Evolutionary conservation across 2,888 invertebrate genomes (phyloP).

Genomic region (Cinara cedri): DNA sequence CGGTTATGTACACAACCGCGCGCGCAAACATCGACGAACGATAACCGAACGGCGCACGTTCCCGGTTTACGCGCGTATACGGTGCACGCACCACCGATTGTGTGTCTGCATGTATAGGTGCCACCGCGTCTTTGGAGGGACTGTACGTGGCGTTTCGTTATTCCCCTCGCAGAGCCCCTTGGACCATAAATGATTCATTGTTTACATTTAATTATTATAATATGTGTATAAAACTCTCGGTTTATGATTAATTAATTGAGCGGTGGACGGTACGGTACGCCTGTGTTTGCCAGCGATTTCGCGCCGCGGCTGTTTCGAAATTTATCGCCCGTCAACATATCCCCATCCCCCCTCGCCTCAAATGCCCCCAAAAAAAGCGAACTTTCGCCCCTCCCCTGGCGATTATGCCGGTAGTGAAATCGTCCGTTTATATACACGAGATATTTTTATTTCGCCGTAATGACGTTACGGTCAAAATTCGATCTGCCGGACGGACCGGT

Average conservation of each 20-base stretch:
- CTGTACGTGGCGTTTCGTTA: constrained; percentile 30
- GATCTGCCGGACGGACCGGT: no score
- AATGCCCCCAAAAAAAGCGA: not conserved
- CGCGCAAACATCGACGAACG: not conserved
- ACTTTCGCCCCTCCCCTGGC: not conserved
- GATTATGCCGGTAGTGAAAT: no score
- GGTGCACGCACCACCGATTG: no score
- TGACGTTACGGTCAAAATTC: no score
- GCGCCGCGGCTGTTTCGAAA: constrained; percentile 46
- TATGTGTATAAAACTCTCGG: constrained; percentile 52
- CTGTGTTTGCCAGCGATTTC: constrained; percentile 53
- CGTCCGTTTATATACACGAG: no score
- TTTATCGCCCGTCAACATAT: constrained; percentile 5
- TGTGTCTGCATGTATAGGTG: no score
- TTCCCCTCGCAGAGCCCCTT: constrained; percentile 26
- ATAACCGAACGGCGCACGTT: constrained; percentile 10
- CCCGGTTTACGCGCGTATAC: not conserved
- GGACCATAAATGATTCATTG: constrained; percentile 54
- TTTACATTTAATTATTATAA: constrained; percentile 53
- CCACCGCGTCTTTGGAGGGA: constrained; percentile 1
- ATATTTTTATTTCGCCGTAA: no score
- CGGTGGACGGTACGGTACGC: constrained; percentile 16
- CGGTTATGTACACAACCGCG: not conserved
- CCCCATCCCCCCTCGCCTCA: no score
- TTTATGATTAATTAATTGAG: constrained; percentile 55